Conservation (phyloP, 2,888 invertebrate genomes). For the Drosophila vallismaia region DNA sequence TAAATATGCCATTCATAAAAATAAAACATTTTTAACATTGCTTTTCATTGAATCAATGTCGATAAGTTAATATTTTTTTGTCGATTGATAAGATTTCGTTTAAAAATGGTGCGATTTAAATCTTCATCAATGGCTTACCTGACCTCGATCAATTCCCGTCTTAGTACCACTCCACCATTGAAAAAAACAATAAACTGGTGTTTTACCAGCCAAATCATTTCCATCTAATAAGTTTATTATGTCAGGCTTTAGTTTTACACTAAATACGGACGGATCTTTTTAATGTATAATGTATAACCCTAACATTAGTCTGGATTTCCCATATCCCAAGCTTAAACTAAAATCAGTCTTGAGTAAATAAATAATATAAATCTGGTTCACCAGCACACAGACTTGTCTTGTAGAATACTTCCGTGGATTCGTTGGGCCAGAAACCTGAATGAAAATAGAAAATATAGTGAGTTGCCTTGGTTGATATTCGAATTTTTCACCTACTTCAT, state of each 20-base stretch:
- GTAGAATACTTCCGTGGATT: conserved; percentile 86
- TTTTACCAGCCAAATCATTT: background rate
- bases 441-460: background rate
- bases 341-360: conserved; percentile 52
- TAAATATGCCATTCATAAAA: conserved; percentile 38
- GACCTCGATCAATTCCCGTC: too few species aligned
- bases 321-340: background rate
- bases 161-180: too few species aligned
- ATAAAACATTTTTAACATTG: background rate
- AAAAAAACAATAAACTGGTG: conserved; percentile 1
- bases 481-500: conserved; percentile 85
- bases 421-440: conserved; percentile 87
- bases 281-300: background rate
- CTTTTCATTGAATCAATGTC: conserved; percentile 14
- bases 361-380: conserved; percentile 78
- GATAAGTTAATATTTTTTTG: background rate
- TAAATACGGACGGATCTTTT: background rate
- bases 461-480: background rate
- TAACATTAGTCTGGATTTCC: background rate
- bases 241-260: too few species aligned
- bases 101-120: background rate
- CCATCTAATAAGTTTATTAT: background rate
- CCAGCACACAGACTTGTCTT: conserved; percentile 90
- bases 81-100: conserved; percentile 19
- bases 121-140: too few species aligned